Conservation (phyloP, 2,113 vertebrate genomes). For the Nicator chloris region DNA sequence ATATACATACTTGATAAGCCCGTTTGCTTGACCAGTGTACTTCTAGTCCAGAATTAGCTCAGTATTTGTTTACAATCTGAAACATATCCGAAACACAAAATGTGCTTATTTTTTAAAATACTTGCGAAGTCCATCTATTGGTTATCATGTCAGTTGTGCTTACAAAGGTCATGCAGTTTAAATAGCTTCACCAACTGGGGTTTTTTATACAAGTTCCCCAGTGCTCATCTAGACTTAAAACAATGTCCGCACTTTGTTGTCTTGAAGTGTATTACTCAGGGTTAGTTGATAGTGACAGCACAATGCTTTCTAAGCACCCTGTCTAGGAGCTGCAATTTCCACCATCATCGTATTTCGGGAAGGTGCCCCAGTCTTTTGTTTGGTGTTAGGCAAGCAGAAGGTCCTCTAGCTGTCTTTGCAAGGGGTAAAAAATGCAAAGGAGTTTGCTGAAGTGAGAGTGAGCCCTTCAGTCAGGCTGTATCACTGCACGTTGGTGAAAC, state of each 20-base stretch:
- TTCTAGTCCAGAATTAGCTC: neutral
- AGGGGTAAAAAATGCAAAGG: constrained; percentile 61
- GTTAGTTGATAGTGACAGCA: constrained; percentile 70
- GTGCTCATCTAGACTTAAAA: constrained; percentile 47
- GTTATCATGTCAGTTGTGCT: neutral
- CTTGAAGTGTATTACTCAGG: constrained; percentile 61
- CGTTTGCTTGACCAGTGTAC: neutral
- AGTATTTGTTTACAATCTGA: neutral
- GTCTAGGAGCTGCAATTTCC: constrained; percentile 73
- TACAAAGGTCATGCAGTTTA: constrained; percentile 15
- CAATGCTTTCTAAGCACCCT: constrained; percentile 73
- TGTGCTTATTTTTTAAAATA: neutral
- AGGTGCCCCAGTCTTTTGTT: constrained; percentile 82
- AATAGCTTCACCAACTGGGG: neutral
- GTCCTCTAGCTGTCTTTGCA: constrained; percentile 69
- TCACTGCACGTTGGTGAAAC: neutral
- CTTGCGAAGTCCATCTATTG: neutral
- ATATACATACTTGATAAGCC: neutral
- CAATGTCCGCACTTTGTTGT: constrained; percentile 45
- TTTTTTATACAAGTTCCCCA: neutral
- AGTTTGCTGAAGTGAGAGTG: constrained; percentile 50
- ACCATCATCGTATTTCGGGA: constrained; percentile 85
- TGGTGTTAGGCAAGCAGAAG: constrained; percentile 76
- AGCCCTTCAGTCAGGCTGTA: constrained; percentile 4
- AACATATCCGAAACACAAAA: neutral